Evolutionary conservation across 2,113 vertebrate genomes (phyloP).

Genomic region (Glaucidium brasilianum): DNA sequence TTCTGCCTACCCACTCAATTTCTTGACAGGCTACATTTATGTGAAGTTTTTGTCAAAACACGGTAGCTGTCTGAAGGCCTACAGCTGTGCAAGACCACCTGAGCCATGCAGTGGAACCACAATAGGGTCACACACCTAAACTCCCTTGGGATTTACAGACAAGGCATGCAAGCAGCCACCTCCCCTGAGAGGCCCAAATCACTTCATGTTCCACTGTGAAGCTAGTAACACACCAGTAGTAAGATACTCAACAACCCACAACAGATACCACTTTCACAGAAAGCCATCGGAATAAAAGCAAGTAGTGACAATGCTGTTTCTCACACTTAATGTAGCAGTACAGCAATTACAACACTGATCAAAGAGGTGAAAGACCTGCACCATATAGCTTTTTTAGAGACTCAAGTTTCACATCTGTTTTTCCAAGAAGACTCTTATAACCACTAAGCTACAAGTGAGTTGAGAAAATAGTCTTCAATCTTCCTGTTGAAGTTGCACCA

Average conservation of each 20-base stretch:
- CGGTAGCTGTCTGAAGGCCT: neutral
- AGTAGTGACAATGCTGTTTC: neutral
- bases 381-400: neutral
- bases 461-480: neutral
- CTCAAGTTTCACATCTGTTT: neutral
- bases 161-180: neutral
- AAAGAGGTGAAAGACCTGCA: neutral
- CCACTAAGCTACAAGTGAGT: neutral
- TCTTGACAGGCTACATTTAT: neutral
- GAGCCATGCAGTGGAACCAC: neutral
- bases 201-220: neutral
- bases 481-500: neutral
- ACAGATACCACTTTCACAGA: neutral
- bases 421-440: neutral
- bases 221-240: neutral
- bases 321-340: neutral
- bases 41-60: neutral
- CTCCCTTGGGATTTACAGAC: neutral
- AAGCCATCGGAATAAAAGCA: neutral
- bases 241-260: neutral
- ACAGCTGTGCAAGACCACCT: neutral
- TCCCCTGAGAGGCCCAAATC: neutral
- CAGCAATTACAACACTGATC: neutral
- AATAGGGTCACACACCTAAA: neutral
- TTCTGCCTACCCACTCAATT: neutral